Evolutionary conservation across 2,113 vertebrate genomes (phyloP).

Genomic region (Sakesphorus luctuosus): DNA sequence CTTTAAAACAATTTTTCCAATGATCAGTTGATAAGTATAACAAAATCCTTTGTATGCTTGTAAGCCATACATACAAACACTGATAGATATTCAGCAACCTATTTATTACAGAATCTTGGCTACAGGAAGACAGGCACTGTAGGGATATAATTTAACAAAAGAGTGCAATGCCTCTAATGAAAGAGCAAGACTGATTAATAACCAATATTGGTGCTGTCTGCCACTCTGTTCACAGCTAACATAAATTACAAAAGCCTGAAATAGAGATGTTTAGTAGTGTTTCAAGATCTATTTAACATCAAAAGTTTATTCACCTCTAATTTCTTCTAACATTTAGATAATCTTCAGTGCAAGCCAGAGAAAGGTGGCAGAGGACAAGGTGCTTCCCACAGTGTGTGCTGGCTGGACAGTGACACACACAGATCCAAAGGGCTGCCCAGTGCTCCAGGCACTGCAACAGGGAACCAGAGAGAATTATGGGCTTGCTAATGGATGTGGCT

Average conservation of each 20-base stretch:
- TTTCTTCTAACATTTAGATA: neutral
- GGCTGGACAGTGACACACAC: neutral
- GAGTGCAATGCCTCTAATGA: neutral
- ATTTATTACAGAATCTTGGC: neutral
- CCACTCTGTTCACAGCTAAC: neutral
- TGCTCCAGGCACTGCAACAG: fast-evolving
- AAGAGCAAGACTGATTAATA: neutral
- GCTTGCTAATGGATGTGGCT: neutral
- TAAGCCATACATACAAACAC: neutral
- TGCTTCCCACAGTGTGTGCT: fast-evolving
- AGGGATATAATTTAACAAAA: neutral
- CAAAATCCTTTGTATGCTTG: neutral
- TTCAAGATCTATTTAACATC: neutral
- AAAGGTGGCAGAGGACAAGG: neutral
- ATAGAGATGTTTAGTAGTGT: neutral
- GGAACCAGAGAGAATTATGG: neutral
- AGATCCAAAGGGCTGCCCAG: neutral
- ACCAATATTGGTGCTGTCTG: neutral
- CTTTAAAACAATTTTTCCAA: neutral
- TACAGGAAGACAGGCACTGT: neutral
- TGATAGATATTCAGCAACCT: neutral
- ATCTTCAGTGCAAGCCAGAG: neutral
- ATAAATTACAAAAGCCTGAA: neutral
- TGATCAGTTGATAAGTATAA: neutral
- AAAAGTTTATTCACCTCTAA: neutral